Conservation (phyloP, 2,113 vertebrate genomes). For the Crotalus tigris region DNA sequence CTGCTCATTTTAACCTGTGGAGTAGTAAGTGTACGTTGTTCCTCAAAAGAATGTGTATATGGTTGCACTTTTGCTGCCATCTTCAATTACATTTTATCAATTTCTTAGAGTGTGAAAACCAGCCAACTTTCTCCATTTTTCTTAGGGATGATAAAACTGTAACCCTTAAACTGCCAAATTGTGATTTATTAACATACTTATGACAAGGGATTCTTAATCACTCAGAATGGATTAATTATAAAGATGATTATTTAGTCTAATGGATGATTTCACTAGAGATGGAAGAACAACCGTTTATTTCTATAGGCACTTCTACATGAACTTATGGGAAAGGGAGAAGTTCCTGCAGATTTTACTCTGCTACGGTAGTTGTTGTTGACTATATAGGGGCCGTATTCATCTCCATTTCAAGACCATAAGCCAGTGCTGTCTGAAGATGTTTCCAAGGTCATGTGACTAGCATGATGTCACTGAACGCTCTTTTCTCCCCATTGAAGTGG, state of each 20-base stretch:
- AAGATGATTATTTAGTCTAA: background rate
- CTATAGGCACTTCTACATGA: background rate
- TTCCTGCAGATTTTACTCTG: background rate
- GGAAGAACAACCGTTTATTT: background rate
- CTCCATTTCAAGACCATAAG: background rate
- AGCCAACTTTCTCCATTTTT: background rate
- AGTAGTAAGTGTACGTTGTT: slow-evolving; percentile 14
- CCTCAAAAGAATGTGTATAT: background rate
- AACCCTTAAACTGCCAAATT: slow-evolving; percentile 16
- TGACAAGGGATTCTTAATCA: slow-evolving; percentile 29
- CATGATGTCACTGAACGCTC: background rate
- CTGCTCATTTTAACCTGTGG: slow-evolving; percentile 13
- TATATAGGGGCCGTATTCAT: background rate
- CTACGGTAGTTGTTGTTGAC: background rate
- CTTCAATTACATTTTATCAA: slow-evolving; percentile 14
- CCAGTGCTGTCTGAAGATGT: background rate
- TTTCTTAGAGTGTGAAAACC: slow-evolving; percentile 11
- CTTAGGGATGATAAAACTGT: background rate
- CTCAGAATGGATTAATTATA: slow-evolving; percentile 24
- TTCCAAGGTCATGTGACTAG: background rate
- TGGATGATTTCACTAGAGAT: background rate
- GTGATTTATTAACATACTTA: slow-evolving; percentile 3
- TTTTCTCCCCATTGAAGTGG: background rate
- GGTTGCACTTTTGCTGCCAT: background rate
- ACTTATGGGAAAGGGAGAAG: background rate